Evolutionary conservation across 2,888 invertebrate genomes (phyloP), one percentile per base, ranked within the genome.

Genomic region (Teleiodes luculella): DNA sequence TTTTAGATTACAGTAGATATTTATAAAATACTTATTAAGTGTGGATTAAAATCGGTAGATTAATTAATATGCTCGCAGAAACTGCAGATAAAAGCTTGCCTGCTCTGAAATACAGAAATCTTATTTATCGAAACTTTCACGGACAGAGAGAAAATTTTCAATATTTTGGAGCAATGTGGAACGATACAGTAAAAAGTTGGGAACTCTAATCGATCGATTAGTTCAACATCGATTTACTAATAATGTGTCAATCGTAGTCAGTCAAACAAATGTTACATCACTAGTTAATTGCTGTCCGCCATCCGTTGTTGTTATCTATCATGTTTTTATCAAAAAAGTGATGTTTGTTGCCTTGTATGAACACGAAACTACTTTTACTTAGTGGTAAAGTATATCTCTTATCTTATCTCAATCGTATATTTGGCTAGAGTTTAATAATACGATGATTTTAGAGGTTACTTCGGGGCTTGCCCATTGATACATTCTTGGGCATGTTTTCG

Each of bases 311-410:
- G 83, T 81, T 84, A 81, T 80, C 78, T 83, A 78, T 86, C 81
- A 84, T 88, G 88, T 89, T 88, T 89, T 89, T 88, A 89, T 86
- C 87, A 78, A 84, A 86, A 85, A 81, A 83, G 80, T 84, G 80
- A 80, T 86, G 84, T 80, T 83, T 83, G 76, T 79, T 78, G 73
- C 74, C 68, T 80, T 80, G 70, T 80, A 75, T 82, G 72, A 75
- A 74, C 72, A 68, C 77, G 79, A 81, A 83, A 80, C 76, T 74
- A 72, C 74, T 66, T 69, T 66, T 79, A 76, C 80, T 76, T 80
- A 77, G 80, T 86, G 88, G 88, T 89, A 88, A 85, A 74, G 74
- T 78, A 73, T 59, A 69, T 70, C 60, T 64, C 55, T 70, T 85
- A 86, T 86, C 85, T 87, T 79, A 80, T 80, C 78, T 73, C 61